A percentile compares a stretch with the other conserved stretches of the same genome.
Evolutionary conservation across 2,113 vertebrate genomes (phyloP).

Genomic region (Calypte anna): DNA sequence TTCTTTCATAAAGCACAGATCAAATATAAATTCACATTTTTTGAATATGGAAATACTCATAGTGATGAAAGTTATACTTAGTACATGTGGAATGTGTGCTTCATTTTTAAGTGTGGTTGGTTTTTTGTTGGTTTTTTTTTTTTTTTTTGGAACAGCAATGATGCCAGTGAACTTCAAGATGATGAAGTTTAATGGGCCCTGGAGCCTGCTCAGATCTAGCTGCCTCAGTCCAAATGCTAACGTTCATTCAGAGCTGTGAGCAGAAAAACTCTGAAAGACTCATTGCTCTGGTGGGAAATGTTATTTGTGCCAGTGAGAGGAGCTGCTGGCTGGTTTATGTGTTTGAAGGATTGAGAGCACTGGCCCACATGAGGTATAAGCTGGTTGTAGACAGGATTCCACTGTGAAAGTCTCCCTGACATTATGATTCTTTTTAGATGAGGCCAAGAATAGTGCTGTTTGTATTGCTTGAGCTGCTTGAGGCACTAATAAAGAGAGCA

Average conservation of each 20-base stretch:
- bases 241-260: not conserved
- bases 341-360: constrained; percentile 40
- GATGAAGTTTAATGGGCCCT: constrained; percentile 67
- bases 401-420: not conserved
- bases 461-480: not conserved
- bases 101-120: constrained; percentile 43
- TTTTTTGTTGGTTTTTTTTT: not conserved
- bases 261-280: constrained; percentile 52
- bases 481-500: constrained; percentile 34
- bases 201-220: constrained; percentile 62
- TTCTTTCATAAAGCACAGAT: constrained; percentile 62
- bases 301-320: constrained; percentile 32
- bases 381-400: constrained; percentile 53
- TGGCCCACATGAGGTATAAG: constrained; percentile 13
- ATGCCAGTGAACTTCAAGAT: constrained; percentile 72
- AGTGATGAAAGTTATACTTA: constrained; percentile 71
- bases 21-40: constrained; percentile 57
- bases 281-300: constrained; percentile 22
- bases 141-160: constrained; percentile 47
- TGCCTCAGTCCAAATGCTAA: constrained; percentile 44
- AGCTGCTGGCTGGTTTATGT: not conserved
- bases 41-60: constrained; percentile 63
- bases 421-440: not conserved
- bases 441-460: constrained; percentile 53
- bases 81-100: constrained; percentile 68